Evolutionary conservation across 92 coral and sea anemone genomes (phyloP), one percentile per base, ranked within the genome.

Genomic region (Porites cylindrica): DNA sequence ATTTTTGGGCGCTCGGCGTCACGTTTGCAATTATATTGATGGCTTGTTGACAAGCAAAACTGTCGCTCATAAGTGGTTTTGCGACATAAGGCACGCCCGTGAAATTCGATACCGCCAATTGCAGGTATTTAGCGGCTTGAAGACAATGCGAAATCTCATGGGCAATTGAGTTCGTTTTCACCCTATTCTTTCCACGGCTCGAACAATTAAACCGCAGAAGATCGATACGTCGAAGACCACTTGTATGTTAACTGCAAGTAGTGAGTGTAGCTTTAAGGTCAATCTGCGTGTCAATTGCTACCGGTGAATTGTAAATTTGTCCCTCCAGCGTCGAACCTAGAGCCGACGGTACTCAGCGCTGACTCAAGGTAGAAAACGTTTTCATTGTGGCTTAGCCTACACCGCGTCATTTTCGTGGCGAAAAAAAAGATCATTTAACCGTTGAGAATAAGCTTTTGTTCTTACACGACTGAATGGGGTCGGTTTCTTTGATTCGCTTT

Each of bases 21-120:
- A 85, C 91, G 91, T 85, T 79, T 74, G 93, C 86, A 76, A 90
- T 90, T 93, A 94, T 93, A 76, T 88, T 80, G 90, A 94, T 87
- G 87, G 87, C 76, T 75, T 86, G 96, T 89, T 95, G 96, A 95
- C 96, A 95, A 90, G 68, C 87, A 32, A 59, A 88, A 66, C 96
- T 91, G 94, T 93, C 98, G 71, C 71, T 91, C 98, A 95, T 85
- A 93, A 93, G 93, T 90, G 91, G 87, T 72, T 82, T 80, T 77
- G 96, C 91, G 93, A 86, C 90, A 64, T 71, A 70, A 83, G 51
- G 78, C 58, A 92, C 96, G 96, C 98, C 98, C 90, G 86, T 94
- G 75, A 66, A 86, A 91, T 86, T 79, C 62, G 88, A 89, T 66
- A 84, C 98, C 94, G 91, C 91, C 96, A 93, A 94, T 94, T 85